Base-by-base conservation (phyloP, 2,888 invertebrate genomes). In the Imbricaverruca yamaguchii region DNA sequence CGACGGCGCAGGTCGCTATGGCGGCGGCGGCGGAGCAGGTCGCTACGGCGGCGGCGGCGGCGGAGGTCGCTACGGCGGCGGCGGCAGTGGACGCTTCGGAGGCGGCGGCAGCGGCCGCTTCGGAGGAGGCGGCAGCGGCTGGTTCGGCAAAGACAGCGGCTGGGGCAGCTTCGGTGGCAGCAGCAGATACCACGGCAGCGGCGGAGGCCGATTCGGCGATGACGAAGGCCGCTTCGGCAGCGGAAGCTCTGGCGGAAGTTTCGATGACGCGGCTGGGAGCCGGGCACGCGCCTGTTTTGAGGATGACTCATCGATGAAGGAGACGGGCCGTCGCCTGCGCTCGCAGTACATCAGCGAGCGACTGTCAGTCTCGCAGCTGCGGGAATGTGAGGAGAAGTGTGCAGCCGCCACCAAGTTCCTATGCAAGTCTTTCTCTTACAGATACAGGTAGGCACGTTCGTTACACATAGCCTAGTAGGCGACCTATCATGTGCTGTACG, bases 351-450 rank as follows among this genome's bases (percentile, higher is more conserved):
- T 95, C 8, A 89, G 93, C 65, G 90, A 93, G 81, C 91, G 92
- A 83, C 90, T 92, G 53, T 91, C 92, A 12, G 92, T 92, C 4
- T 91, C 92, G 59, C 92, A 93, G 0, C 87, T 95, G 85, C 90
- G 91, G 0, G 92, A 93, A 83, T 96, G 96, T 87, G 94, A 96
- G 87, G 89, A 93, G 83, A 94, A 94, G 86, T 95, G 96, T 87
- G 90, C 92, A 74, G 94, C 94, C 85, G 91, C 92, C 59, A 90
- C 93, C 84, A 94, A 94, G 86, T 95, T 95, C 86, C 90, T 92
- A 82, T 96, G 96, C 86, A 90, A 94, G 86, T 93, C 95, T 63
- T 96, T 96, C 88, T 95, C 95, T 88, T 95, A 91, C 88, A 92
- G 93, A 92, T 93, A 88, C 77, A 82, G 81, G 61, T 57, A 12